phyloP scores from a whole-genome alignment of 2,113 vertebrate species.

The Oenanthe oenanthe region DNA sequence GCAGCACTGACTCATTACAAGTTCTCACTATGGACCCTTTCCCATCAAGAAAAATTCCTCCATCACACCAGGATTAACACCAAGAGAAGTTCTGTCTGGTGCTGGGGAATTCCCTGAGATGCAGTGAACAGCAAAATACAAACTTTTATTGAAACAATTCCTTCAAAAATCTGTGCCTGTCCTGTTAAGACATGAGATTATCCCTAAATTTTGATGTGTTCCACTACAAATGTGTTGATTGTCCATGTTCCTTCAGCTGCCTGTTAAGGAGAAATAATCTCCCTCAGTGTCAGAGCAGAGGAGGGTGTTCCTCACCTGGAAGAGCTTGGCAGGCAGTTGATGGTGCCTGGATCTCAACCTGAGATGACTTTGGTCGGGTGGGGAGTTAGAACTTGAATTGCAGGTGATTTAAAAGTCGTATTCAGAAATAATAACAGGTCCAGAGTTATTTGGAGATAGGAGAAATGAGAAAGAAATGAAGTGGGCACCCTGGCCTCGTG shows the following conservation, averaged over 20 bases:
- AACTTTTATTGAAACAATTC: not conserved
- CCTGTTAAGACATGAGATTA: not conserved
- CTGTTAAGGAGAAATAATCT: not conserved
- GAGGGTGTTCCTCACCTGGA: not conserved
- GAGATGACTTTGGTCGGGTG: not conserved
- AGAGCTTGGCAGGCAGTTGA: not conserved
- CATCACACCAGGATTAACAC: not conserved
- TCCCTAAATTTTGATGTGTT: not conserved
- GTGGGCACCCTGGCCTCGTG: not conserved
- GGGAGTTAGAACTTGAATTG: not conserved
- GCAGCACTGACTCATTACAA: not conserved
- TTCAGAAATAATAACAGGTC: not conserved
- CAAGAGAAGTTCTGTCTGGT: not conserved
- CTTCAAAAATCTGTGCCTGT: not conserved
- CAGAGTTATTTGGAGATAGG: not conserved
- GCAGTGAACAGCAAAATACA: not conserved
- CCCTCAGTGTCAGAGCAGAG: not conserved
- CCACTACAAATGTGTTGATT: not conserved
- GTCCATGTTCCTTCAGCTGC: not conserved
- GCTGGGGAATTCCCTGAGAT: not conserved
- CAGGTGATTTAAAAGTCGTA: not conserved
- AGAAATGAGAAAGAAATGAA: not conserved
- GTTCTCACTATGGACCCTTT: not conserved
- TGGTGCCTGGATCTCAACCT: not conserved
- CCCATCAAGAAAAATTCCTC: not conserved